Base-by-base conservation (phyloP, 1,140 invertebrate species). In the Eulimnadia texana region DNA sequence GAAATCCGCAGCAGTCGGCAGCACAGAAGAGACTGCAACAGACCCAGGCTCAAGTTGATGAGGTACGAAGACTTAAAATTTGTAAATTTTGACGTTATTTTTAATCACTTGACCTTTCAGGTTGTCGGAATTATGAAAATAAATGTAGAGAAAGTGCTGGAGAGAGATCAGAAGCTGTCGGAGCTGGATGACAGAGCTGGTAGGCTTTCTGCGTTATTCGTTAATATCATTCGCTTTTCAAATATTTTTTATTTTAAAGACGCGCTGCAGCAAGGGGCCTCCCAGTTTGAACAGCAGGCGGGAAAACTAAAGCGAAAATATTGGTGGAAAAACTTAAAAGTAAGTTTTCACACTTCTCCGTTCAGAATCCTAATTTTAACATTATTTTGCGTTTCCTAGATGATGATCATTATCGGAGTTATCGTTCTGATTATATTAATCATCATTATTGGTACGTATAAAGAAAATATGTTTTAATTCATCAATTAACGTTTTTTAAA, bases 101-200 rank as follows among this genome's bases (percentile, higher is more conserved):
- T n/a, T n/a, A n/a, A n/a, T n/a, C n/a, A n/a, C n/a, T n/a, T n/a
- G n/a, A n/a, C n/a, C n/a, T n/a, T n/a, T n/a, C 59, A 79, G 77
- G 91, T 98, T 63, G 93, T 97, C 64, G 92, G 90, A 69, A 98
- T 98, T 68, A 97, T 97, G 93, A 82, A 90, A 76, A 90, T 95
- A 51, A 99, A 99, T 76, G 95, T 99, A 51, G 94, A 98, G 73
- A 99, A 98, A 79, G 96, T 98, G 28, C 77, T 99, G 67, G 95
- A 99, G 76, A 83, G 96, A 71, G 95, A 99, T 81, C 87, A 92
- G 73, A 98, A 99, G 76, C 78, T 99, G 25, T 94, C 93, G 6
- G 94, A 98, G 76, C 77, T 99, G 62, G 95, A 98, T 70, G 91
- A 95, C 71, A 81, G 95, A 68, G 94, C 95, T 63, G 83, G 83